Evolutionary conservation across 2,888 invertebrate genomes (phyloP).

Genomic region (Nomada ruficornis): DNA sequence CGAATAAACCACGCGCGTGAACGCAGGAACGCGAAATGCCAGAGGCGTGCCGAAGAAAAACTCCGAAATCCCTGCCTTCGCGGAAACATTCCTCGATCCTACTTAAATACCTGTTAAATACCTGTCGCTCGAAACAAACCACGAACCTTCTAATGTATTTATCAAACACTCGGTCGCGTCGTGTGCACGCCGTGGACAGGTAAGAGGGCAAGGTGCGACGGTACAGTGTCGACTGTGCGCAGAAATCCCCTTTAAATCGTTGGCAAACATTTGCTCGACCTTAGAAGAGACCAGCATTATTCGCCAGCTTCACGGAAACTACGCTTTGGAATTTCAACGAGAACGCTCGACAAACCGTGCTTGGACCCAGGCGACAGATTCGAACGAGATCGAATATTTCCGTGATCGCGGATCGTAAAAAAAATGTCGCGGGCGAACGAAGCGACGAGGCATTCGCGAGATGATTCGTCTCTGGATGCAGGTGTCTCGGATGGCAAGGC

Average conservation of each 20-base stretch:
- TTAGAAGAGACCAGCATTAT: conserved; percentile 28
- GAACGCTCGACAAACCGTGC: not conserved
- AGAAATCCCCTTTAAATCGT: conserved; percentile 80
- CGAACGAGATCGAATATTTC: not conserved
- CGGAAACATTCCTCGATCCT: conserved; percentile 40
- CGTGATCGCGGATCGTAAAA: too few relatives aligned
- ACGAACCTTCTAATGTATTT: conserved; percentile 78
- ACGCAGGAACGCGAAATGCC: not conserved
- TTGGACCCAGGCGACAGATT: not conserved
- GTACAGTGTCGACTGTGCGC: conserved; percentile 66
- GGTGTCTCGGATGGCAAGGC: conserved; percentile 61
- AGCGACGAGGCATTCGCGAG: not conserved
- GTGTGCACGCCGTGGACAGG: conserved; percentile 62
- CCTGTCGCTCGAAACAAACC: conserved; percentile 79
- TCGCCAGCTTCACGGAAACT: conserved; percentile 18
- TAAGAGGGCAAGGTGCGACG: conserved; percentile 67
- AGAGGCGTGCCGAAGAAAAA: not conserved
- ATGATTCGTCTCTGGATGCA: conserved; percentile 65
- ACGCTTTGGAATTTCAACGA: conserved; percentile 3
- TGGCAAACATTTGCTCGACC: conserved; percentile 79
- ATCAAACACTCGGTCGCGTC: conserved; percentile 75
- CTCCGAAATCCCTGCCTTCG: not conserved
- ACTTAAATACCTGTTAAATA: conserved; percentile 74
- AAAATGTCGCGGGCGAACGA: too few relatives aligned
- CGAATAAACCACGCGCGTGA: conserved; percentile 14